Conservation (phyloP, 2,797 vertebrate genomes). For the Lepus townsendii region DNA sequence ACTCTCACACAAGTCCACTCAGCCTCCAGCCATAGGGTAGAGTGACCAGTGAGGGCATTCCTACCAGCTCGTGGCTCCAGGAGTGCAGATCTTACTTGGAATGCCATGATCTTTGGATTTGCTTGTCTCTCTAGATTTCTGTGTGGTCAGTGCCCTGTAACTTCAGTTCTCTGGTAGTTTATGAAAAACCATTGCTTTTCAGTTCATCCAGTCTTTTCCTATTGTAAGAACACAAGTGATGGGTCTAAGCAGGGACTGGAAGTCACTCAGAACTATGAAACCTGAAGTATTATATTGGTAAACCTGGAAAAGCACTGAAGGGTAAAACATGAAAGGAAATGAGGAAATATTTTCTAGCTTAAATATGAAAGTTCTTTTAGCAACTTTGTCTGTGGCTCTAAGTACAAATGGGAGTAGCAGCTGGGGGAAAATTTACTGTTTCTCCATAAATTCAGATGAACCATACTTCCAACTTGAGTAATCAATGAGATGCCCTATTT, state of each 20-base stretch:
- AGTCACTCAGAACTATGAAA: background rate
- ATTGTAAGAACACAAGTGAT: background rate
- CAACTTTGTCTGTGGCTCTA: background rate
- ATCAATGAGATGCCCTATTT: slow-evolving; percentile 38
- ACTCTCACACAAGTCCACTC: background rate
- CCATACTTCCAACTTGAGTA: background rate
- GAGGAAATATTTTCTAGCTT: slow-evolving; percentile 10
- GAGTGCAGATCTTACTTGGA: background rate
- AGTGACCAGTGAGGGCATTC: background rate
- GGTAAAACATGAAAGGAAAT: background rate
- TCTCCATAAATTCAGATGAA: slow-evolving; percentile 22
- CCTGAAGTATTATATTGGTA: slow-evolving; percentile 1
- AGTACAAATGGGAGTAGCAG: background rate
- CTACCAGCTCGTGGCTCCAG: background rate
- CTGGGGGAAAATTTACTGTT: slow-evolving; percentile 17
- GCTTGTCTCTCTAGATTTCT: background rate
- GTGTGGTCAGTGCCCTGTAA: background rate
- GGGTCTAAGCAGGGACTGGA: slow-evolving; percentile 19
- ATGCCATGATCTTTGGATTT: background rate
- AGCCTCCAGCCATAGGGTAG: background rate
- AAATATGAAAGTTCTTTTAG: background rate
- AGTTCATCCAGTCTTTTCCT: slow-evolving; percentile 42
- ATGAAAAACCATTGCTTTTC: background rate
- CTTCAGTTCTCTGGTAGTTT: background rate
- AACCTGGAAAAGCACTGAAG: slow-evolving; percentile 13